A percentile compares a stretch with the other conserved stretches of the same genome.
Conservation (phyloP, 2,888 invertebrate genomes). For the Limenitis camilla region DNA sequence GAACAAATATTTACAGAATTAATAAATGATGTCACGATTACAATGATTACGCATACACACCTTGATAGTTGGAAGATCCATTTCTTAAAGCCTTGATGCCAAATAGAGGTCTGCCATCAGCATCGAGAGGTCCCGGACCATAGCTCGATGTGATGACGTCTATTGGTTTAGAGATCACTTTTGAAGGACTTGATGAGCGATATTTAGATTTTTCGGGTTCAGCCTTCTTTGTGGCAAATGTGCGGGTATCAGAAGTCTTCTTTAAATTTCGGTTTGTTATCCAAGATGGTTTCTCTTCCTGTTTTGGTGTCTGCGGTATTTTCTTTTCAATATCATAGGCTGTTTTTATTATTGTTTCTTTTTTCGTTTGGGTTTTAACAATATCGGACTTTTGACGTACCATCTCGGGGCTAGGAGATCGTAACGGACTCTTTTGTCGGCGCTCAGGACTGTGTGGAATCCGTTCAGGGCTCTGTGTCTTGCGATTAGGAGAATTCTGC, state of each 20-base stretch:
- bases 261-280: constrained; percentile 75
- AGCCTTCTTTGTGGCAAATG: constrained; percentile 53
- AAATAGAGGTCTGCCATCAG: constrained; percentile 85
- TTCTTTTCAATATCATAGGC: constrained; percentile 49
- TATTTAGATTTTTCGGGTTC: constrained; percentile 58
- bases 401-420: constrained; percentile 51
- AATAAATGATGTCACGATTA: constrained; percentile 6
- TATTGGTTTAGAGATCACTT: constrained; percentile 60
- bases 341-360: constrained; percentile 51
- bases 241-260: constrained; percentile 63
- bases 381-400: constrained; percentile 40
- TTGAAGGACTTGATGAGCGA: constrained; percentile 54
- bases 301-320: constrained; percentile 43
- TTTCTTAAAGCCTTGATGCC: constrained; percentile 82
- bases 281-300: constrained; percentile 77
- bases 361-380: constrained; percentile 29
- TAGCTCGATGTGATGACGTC: constrained; percentile 87
- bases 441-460: constrained; percentile 14
- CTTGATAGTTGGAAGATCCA: constrained; percentile 77
- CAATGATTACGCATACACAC: constrained; percentile 46
- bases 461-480: constrained; percentile 12
- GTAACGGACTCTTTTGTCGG: constrained; percentile 26
- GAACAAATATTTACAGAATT: constrained; percentile 15
- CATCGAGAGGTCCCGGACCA: constrained; percentile 87
- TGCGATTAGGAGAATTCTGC: constrained; percentile 23